Conservation (phyloP, 2,113 vertebrate genomes). For the Hippotragus niger region DNA sequence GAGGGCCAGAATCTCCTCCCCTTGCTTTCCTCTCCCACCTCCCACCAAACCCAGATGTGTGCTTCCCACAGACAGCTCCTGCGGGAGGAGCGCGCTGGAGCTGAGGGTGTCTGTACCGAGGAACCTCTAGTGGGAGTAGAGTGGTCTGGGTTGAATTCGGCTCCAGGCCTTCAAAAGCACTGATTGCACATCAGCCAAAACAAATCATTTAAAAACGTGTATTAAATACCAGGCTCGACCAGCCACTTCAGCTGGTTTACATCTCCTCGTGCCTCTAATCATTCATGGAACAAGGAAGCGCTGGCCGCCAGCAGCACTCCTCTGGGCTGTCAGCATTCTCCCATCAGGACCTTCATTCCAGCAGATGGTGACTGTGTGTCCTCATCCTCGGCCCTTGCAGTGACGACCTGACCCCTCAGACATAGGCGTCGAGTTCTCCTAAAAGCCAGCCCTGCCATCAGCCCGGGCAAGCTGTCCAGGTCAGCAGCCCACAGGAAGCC, state of each 20-base stretch:
- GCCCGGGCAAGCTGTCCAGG: neutral
- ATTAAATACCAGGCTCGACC: neutral
- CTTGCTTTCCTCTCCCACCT: neutral
- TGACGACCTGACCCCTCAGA: neutral
- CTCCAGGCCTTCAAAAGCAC: neutral
- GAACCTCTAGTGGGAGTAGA: too few species aligned
- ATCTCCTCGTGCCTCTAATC: too few species aligned
- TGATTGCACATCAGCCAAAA: neutral
- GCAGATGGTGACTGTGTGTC: neutral
- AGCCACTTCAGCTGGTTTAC: neutral
- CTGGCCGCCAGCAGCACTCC: neutral
- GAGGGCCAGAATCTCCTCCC: neutral
- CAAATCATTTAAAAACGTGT: neutral
- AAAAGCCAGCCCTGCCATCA: neutral
- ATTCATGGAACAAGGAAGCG: neutral
- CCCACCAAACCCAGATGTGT: too few species aligned
- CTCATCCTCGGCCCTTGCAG: neutral
- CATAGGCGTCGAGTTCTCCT: neutral
- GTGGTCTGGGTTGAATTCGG: neutral
- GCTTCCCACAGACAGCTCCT: rapidly evolving
- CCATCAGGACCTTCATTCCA: neutral
- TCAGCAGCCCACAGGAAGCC: neutral
- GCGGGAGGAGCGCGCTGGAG: rapidly evolving
- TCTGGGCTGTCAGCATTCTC: neutral
- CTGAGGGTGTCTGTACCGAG: too few species aligned